Evolutionary conservation across 2,113 vertebrate species (phyloP).

Genomic region (Copsychus sechellarum): DNA sequence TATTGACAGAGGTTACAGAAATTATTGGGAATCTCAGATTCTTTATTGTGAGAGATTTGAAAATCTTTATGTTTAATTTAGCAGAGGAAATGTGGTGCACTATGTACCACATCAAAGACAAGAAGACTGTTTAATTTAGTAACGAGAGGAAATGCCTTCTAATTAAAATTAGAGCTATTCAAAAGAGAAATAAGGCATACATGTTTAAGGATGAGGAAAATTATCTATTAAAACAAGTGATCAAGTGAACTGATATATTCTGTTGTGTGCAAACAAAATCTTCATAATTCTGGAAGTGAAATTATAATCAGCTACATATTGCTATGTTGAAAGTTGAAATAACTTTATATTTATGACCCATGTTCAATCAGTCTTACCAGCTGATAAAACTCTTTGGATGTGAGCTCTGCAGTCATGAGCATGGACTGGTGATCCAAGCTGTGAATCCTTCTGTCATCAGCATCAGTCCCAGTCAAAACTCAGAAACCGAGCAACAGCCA

Average conservation of each 20-base stretch:
- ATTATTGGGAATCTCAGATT: not conserved
- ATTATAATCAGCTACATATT: not conserved
- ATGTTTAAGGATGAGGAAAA: not conserved
- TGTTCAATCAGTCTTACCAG: not conserved
- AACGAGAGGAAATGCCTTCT: not conserved
- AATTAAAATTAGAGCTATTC: constrained; percentile 12
- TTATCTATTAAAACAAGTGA: not conserved
- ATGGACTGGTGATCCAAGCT: not conserved
- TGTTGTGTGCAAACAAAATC: not conserved
- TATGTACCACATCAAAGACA: not conserved
- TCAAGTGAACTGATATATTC: not conserved
- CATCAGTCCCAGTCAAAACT: not conserved
- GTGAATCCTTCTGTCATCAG: fast-evolving
- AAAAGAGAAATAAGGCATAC: not conserved
- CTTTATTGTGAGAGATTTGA: not conserved
- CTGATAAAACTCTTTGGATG: not conserved
- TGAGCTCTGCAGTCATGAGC: not conserved
- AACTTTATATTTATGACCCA: not conserved
- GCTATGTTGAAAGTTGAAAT: not conserved
- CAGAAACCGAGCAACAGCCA: fast-evolving
- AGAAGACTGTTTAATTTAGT: not conserved
- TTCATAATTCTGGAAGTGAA: not conserved
- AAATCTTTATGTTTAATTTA: not conserved
- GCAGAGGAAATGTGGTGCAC: not conserved
- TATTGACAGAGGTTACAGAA: not conserved